phyloP scores from a whole-genome alignment of 1,140 invertebrate genomes.

The Solenopsis fugax region DNA sequence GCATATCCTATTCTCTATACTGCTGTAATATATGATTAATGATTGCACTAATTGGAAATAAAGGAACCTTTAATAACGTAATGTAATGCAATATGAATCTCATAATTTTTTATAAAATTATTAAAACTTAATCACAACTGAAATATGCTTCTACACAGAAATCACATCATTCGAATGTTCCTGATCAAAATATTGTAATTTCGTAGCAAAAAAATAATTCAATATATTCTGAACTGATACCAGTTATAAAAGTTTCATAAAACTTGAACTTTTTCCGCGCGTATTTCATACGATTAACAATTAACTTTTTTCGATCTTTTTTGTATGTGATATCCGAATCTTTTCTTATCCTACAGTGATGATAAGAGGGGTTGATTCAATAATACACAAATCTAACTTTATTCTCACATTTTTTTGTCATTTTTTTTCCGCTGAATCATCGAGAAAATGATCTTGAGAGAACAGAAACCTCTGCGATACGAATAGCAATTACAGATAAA shows the following conservation, averaged over 20 bases:
- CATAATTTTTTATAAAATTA: background rate
- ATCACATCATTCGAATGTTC: background rate
- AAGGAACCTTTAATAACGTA: background rate
- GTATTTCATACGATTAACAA: background rate
- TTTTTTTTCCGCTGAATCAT: slow-evolving; percentile 76
- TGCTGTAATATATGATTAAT: background rate
- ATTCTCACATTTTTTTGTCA: slow-evolving; percentile 75
- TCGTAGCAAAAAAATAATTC: background rate
- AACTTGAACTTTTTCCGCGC: background rate
- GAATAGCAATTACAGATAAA: slow-evolving; percentile 78
- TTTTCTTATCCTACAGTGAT: slow-evolving; percentile 29
- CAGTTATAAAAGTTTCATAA: slow-evolving; percentile 1
- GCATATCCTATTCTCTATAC: background rate
- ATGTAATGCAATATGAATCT: background rate
- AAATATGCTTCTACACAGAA: slow-evolving; percentile 4
- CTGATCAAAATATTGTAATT: background rate
- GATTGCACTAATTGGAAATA: background rate
- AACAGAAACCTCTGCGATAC: slow-evolving; percentile 78
- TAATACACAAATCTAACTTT: slow-evolving; percentile 85
- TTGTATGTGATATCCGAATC: background rate
- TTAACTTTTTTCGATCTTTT: background rate
- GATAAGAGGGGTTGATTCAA: slow-evolving; percentile 66
- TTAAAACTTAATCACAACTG: background rate
- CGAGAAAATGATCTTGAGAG: slow-evolving; percentile 79
- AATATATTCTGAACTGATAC: background rate